Base-by-base conservation (phyloP, 2,888 invertebrate species). In the Sabellastarte sp. region DNA sequence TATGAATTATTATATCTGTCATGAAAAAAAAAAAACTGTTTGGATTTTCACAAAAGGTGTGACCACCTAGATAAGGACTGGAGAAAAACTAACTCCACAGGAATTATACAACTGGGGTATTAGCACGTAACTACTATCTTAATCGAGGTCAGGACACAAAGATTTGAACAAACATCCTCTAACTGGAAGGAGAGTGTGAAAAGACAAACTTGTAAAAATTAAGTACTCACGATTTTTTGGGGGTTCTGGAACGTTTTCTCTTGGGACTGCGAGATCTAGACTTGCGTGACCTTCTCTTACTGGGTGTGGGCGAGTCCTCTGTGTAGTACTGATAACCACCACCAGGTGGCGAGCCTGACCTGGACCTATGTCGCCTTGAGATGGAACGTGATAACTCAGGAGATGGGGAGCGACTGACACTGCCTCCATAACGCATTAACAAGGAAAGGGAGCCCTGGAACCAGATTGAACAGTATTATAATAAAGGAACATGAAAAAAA, bases 161-260 rank as follows among this genome's bases (percentile, higher is more conserved):
- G 41, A 41, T 41, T 41, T 41, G 10, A 41, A 20, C 10, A 10
- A 10, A 20, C 10, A 20, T 15, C 41, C 41, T 41, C 41, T 15
- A 20, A 20, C 41, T 41, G 41, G 20, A 20, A 41, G 10, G 10
- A 41, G 41, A 41, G 41, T 10, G 10, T 20, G 41, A 41, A 20
- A 41, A 15, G 10, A 15, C 20, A 10, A 20, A 20, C 41, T 20
- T 10, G 41, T 15, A 41, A 20, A 41, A 20, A 41, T 15, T 5
- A 28, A 2, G 31, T 30, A 60, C 63, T 55, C 20, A 63, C 63
- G 60, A 53, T 63, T 60, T 63, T 50, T 56, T 63, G 10, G 63
- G 60, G 1, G 63, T 60, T 26, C 29, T 57, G 15, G 52, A 30
- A 30, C 51, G 26, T 26, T 53, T 53, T 10, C 53, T 53, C 26